Percentiles rank a stretch among this genome's conserved stretches.
phyloP scores from a whole-genome alignment of 1,140 invertebrate genomes.

The Papilio polyxenes region DNA sequence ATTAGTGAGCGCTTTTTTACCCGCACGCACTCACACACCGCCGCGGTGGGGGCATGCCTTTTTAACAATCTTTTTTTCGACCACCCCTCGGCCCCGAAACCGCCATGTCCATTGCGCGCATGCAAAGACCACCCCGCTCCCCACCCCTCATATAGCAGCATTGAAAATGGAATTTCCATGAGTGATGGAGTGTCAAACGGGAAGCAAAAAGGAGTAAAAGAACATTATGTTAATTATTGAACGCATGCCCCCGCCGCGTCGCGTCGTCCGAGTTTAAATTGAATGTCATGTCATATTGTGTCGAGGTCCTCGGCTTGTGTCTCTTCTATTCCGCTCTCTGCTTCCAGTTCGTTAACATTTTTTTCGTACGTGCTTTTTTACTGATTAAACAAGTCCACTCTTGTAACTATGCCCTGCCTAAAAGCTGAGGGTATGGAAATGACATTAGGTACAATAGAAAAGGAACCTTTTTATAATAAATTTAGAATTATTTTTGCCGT shows the following conservation, averaged over 20 bases:
- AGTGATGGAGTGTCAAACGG: conserved; percentile 81
- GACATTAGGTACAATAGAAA: neutral
- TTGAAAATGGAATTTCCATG: conserved; percentile 81
- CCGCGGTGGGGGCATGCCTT: conserved; percentile 73
- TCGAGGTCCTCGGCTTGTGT: conserved; percentile 17
- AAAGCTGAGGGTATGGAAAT: conserved; percentile 3
- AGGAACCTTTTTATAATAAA: neutral
- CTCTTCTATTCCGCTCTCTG: conserved; percentile 30
- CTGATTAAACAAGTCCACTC: conserved; percentile 35
- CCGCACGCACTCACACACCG: conserved; percentile 76
- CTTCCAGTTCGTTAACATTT: conserved; percentile 31
- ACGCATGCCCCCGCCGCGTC: conserved; percentile 58
- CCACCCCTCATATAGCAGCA: conserved; percentile 74
- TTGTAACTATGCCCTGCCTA: conserved; percentile 28
- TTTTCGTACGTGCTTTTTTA: conserved; percentile 38
- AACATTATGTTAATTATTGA: conserved; percentile 80
- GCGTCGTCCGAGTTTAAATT: conserved; percentile 73
- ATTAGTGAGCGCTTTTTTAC: conserved; percentile 78
- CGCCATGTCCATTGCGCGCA: conserved; percentile 78
- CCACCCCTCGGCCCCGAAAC: conserved; percentile 73
- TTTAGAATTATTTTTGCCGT: neutral
- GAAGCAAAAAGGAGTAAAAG: conserved; percentile 80
- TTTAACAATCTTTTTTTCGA: conserved; percentile 80
- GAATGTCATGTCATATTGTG: conserved; percentile 66
- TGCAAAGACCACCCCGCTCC: conserved; percentile 76